phyloP scores from a whole-genome alignment of 2,113 vertebrate species.

The Baryphthengus martii region DNA sequence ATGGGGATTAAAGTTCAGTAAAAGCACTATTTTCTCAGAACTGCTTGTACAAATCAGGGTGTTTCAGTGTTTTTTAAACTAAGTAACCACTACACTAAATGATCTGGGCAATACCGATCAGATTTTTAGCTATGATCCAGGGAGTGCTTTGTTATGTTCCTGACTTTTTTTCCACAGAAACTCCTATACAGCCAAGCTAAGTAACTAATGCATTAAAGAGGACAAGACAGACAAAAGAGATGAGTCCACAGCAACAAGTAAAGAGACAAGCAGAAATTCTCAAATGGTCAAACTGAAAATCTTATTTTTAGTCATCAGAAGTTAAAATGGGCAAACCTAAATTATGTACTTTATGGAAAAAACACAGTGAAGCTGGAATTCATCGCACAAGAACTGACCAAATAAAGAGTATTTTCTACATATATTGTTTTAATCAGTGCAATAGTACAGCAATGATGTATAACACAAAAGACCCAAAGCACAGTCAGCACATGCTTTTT shows the following conservation, averaged over 20 bases:
- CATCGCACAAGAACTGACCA: not conserved
- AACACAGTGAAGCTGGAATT: not conserved
- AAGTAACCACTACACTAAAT: not conserved
- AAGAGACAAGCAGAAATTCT: not conserved
- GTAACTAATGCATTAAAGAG: not conserved
- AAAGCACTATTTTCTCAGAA: not conserved
- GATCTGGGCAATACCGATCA: not conserved
- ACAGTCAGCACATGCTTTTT: not conserved
- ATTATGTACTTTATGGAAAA: not conserved
- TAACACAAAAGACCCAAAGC: not conserved
- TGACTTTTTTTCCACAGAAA: not conserved
- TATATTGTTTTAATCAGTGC: not conserved
- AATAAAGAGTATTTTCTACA: not conserved
- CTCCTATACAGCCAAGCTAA: not conserved
- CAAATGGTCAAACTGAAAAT: not conserved
- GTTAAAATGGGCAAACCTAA: not conserved
- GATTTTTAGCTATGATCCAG: not conserved
- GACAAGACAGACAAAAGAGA: not conserved
- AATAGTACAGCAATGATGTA: not conserved
- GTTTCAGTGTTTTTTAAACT: not conserved
- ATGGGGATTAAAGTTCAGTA: not conserved
- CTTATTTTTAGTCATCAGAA: not conserved
- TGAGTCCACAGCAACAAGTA: not conserved
- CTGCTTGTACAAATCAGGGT: fast-evolving
- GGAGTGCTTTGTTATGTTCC: fast-evolving